Conservation (phyloP, 2,888 invertebrate species). For the Acanthosepion esculentum region DNA sequence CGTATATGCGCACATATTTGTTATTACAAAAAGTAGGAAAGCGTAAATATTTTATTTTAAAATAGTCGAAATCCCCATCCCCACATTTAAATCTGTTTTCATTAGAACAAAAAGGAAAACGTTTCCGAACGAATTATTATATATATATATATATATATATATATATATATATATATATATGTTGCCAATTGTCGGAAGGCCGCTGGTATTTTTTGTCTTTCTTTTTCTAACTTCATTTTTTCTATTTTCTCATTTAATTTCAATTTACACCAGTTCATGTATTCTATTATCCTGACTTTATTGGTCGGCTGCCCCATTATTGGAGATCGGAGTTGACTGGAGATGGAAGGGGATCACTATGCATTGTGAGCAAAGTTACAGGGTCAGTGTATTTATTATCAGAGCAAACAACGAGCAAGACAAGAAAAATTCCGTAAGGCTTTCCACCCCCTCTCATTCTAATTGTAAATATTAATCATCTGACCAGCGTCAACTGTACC, state of each 20-base stretch:
- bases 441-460: background rate
- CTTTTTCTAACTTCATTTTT: background rate
- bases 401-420: background rate
- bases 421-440: background rate
- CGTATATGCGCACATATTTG: background rate
- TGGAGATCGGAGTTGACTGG: background rate
- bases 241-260: background rate
- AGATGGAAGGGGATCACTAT: background rate
- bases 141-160: too few relatives aligned
- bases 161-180: too few relatives aligned
- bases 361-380: background rate
- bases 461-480: background rate
- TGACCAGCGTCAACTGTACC: background rate
- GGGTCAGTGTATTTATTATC: background rate
- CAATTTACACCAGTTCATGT: background rate
- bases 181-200: background rate
- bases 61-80: background rate
- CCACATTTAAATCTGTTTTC: background rate
- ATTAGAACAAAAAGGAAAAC: background rate
- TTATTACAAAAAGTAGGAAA: background rate
- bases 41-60: background rate
- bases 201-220: background rate
- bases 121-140: background rate
- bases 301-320: constrained; percentile 14
- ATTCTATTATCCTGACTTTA: background rate